Evolutionary conservation across 2,113 vertebrate genomes (phyloP).

Genomic region (Dicrurus megarhynchus): DNA sequence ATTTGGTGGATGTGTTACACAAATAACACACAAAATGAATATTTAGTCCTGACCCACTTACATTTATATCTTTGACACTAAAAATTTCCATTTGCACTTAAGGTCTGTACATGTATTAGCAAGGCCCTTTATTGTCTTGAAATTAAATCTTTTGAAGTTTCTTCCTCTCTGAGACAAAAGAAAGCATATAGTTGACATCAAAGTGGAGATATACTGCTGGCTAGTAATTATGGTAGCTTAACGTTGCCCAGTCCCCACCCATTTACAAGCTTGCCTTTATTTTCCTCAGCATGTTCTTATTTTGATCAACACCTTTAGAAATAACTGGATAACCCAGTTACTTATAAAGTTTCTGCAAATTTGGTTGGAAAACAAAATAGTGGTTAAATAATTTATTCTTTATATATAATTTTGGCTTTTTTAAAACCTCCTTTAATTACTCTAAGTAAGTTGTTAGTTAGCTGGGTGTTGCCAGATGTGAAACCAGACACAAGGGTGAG

Average conservation of each 20-base stretch:
- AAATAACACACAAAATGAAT: neutral
- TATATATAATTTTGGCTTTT: conserved; percentile 31
- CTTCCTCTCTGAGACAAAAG: conserved; percentile 71
- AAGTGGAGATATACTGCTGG: conserved; percentile 70
- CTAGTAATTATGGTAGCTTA: conserved; percentile 69
- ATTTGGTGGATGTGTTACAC: neutral
- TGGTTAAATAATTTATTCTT: conserved; percentile 57
- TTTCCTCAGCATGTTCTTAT: conserved; percentile 52
- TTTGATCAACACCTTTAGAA: conserved; percentile 70
- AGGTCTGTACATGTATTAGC: conserved; percentile 51
- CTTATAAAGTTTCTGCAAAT: conserved; percentile 50
- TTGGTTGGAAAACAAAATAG: conserved; percentile 52
- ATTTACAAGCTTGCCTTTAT: conserved; percentile 53
- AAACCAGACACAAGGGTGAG: conserved; percentile 79
- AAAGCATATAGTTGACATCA: conserved; percentile 69
- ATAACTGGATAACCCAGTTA: conserved; percentile 9
- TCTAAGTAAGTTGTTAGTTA: conserved; percentile 65
- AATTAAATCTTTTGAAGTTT: conserved; percentile 79
- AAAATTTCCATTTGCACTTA: conserved; percentile 39
- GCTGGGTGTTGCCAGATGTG: conserved; percentile 79
- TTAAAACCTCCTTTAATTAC: conserved; percentile 69
- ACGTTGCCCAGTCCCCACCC: conserved; percentile 58
- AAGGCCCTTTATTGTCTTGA: conserved; percentile 71
- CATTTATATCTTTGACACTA: conserved; percentile 2
- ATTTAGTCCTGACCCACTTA: neutral